Evolutionary conservation across 2,113 vertebrate genomes (phyloP).

Genomic region (Cyanocitta stelleri): DNA sequence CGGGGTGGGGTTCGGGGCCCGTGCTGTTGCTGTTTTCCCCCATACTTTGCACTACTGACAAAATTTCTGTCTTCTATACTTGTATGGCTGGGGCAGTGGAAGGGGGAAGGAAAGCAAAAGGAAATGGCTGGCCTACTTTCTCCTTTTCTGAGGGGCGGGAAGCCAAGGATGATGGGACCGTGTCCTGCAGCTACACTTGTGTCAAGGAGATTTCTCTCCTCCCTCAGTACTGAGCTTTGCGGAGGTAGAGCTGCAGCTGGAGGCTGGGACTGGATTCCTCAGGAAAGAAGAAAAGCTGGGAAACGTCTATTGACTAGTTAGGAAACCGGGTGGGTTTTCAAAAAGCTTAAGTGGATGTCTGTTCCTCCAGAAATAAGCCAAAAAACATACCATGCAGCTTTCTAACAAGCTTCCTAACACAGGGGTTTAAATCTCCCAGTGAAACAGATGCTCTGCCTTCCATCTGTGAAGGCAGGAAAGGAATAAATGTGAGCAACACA

Average conservation of each 20-base stretch:
- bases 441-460: conserved; percentile 48
- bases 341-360: conserved; percentile 11
- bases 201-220: neutral
- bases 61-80: neutral
- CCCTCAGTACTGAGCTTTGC: neutral
- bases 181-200: neutral
- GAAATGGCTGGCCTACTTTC: neutral
- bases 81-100: neutral
- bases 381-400: conserved; percentile 57
- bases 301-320: neutral
- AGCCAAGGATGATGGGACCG: neutral
- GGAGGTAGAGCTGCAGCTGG: neutral
- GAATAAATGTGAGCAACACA: conserved; percentile 9
- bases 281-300: conserved; percentile 61
- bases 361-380: conserved; percentile 54
- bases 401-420: conserved; percentile 41
- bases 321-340: neutral
- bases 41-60: neutral
- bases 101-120: neutral
- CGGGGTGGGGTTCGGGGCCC: neutral
- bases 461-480: conserved; percentile 25
- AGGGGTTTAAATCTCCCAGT: conserved; percentile 31
- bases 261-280: conserved; percentile 35
- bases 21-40: neutral
- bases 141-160: neutral